phyloP scores from a whole-genome alignment of 2,797 vertebrate genomes.

The Silurus aristotelis region DNA sequence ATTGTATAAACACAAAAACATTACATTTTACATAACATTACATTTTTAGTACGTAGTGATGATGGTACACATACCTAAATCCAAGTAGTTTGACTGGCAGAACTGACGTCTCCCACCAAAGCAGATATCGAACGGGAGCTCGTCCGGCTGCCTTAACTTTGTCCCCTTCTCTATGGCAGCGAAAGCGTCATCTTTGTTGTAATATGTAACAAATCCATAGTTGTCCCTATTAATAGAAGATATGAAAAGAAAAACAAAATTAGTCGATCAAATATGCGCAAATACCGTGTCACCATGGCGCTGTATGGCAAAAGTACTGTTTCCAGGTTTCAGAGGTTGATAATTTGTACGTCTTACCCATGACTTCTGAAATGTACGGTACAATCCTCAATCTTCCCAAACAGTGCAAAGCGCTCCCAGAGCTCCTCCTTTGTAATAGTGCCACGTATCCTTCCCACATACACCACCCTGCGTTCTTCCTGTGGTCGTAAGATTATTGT shows the following conservation, averaged over 20 bases:
- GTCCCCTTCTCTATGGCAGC: constrained; percentile 90
- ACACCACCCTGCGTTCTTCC: constrained; percentile 96
- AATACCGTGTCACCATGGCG: background rate
- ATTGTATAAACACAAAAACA: background rate
- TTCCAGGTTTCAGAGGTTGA: background rate
- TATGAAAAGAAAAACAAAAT: background rate
- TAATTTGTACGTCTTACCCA: constrained; percentile 74
- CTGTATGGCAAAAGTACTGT: background rate
- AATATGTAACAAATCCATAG: constrained; percentile 95
- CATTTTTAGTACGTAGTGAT: background rate
- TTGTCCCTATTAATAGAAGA: constrained; percentile 76
- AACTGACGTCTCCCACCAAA: constrained; percentile 95
- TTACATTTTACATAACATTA: too few relatives aligned
- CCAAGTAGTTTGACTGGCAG: constrained; percentile 88
- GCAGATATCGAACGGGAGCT: constrained; percentile 93
- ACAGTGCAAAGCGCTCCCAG: constrained; percentile 88
- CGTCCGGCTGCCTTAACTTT: constrained; percentile 83
- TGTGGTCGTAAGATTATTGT: constrained; percentile 52
- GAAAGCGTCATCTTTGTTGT: constrained; percentile 87
- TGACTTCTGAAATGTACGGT: constrained; percentile 90
- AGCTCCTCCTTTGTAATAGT: constrained; percentile 88
- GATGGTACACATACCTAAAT: constrained; percentile 81
- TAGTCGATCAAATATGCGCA: background rate
- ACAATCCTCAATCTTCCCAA: constrained; percentile 92
- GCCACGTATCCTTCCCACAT: constrained; percentile 89